phyloP scores from a whole-genome alignment of 2,888 invertebrate genomes.

The Campopleginae sp. region DNA sequence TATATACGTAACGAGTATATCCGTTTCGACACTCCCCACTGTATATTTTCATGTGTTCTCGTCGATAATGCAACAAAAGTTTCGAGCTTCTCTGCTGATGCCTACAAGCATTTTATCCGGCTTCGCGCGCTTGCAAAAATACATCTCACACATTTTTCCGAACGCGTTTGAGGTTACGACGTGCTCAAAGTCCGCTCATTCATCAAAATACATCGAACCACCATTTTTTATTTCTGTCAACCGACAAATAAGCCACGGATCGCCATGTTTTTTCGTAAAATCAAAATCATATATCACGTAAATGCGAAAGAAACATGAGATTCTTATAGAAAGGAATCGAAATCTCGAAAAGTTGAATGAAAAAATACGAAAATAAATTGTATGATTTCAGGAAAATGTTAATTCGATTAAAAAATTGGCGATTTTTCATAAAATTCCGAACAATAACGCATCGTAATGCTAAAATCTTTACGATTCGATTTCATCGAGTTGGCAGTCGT shows the following conservation, averaged over 20 bases:
- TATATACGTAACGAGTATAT: neutral
- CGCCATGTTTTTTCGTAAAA: neutral
- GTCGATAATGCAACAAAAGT: constrained; percentile 1
- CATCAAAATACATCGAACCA: neutral
- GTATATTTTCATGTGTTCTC: neutral
- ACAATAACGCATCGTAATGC: neutral
- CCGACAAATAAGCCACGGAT: neutral
- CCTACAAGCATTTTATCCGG: neutral
- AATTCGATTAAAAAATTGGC: too few relatives aligned
- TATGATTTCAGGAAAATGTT: too few relatives aligned
- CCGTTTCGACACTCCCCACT: constrained; percentile 1
- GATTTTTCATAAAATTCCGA: neutral
- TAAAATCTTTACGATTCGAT: neutral
- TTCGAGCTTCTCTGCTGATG: neutral
- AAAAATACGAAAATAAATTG: too few relatives aligned
- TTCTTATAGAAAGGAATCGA: too few relatives aligned
- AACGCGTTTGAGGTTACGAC: neutral
- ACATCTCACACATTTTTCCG: neutral
- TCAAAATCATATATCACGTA: neutral
- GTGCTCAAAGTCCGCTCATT: neutral
- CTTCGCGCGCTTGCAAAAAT: neutral
- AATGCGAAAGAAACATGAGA: too few relatives aligned
- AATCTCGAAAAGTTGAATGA: too few relatives aligned
- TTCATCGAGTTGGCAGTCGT: neutral
- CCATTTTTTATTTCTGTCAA: neutral